Evolutionary conservation across 2,888 invertebrate genomes (phyloP), one percentile per base, ranked within the genome.

Genomic region (Sialis lutaria): DNA sequence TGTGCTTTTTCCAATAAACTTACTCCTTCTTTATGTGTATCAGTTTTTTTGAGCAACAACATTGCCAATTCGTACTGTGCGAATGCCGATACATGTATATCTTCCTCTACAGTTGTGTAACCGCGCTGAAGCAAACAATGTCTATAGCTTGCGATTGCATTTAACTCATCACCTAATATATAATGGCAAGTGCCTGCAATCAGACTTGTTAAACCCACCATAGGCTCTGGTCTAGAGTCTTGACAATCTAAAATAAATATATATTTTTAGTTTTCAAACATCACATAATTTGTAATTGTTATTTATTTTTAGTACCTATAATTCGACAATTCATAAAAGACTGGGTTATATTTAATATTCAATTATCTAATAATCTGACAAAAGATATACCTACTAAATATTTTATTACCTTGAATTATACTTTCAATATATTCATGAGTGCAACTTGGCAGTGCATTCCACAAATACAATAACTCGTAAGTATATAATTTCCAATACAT

Each of bases 391-490:
- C 9, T 34, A 34, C n/a, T 9, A 9, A 35, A 9, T 35, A n/a
- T 35, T 10, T 37, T 6, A 53, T 51, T 56, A 72, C 72, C 70
- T 53, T 56, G 50, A 48, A 70, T 58, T 43, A 74, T 69, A 22
- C 49, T 53, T 10, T 56, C 52, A 10, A 72, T 55, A 13, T 64
- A 59, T 34, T 64, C 61, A 0, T 48, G 46, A 37, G 58, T 70
- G 60, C 69, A 78, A 51, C 69, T 75, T 30, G 77, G 70, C 53
- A 81, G 60, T 8, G 78, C 73, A 55, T 78, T 79, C 80, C 81
- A 81, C 42, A 81, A 61, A 55, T 77, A 81, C 34, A 82, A 64
- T 58, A 80, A 65, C 60, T 82, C 81, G 55, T 75, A 74, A 13
- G 73, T 68, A 44, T 78, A 64, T 48, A 80, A 59, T 51, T 69